Evolutionary conservation across 1,140 invertebrate species (phyloP), one percentile per base, ranked within the genome.

Genomic region (Apis laboriosa): DNA sequence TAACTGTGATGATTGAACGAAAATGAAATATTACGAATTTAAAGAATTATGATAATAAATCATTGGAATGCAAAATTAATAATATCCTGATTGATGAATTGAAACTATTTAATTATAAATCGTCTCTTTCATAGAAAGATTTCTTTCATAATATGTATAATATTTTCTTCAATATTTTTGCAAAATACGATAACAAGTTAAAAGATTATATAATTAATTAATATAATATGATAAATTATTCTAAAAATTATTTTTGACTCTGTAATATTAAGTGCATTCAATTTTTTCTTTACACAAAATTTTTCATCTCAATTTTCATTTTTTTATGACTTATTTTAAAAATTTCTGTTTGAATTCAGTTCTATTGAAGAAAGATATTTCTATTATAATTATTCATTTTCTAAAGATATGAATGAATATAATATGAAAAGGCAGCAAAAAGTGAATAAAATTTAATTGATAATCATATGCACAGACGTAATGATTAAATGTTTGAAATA

Each of bases 11-110:
- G 76, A 68, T 66, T 68, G 21, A 12, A 43, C 51, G 64, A 53
- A 76, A 66, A 86, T 80, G 71, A 80, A 86, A 84, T 84, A 78
- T 55, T 68, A 71, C 28, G 66, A 28, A 60, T 85, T 85, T 21
- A 28, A 56, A 21, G 7, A 75, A 19, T 43, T 61, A 9, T 43
- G 73, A 34, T 19, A 21, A 64, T 66, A 53, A 51, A 77, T 77
- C 74, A 64, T 19, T 9, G 63, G 9, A 4, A 4, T 43, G 0
- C 21, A 13, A 15, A n/a, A n/a, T 75, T 28, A 75, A 61, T 75
- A 43, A 75, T 34, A n/a, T 12, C 19, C 8, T 15, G 21, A 58
- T 49, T 34, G 24, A 53, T 24, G 19, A 72, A 17, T 19, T 11
- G 17, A 71, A 71, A 71, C 68, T 71, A 72, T 56, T 51, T 72